A percentile compares a stretch with the other conserved stretches of the same genome.
phyloP scores from a whole-genome alignment of 2,113 vertebrate genomes.

The Pipra filicauda region DNA sequence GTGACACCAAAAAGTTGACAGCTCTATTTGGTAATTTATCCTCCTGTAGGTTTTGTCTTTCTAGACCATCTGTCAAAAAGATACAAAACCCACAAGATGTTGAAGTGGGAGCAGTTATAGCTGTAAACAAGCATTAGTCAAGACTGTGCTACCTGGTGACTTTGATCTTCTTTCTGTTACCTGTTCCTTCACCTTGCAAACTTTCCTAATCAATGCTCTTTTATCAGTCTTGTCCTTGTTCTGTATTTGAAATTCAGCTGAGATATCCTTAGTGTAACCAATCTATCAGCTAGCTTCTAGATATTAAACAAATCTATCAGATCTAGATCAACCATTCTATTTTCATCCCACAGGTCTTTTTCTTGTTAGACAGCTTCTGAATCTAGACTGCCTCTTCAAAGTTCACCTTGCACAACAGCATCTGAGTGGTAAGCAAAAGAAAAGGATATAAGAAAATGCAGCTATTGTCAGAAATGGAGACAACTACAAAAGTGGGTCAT shows the following conservation, averaged over 20 bases:
- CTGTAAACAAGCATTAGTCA: background rate
- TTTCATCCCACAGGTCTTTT: constrained; percentile 31
- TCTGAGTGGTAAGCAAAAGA: background rate
- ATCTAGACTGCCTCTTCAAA: background rate
- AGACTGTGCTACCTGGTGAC: background rate
- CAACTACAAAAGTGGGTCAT: background rate
- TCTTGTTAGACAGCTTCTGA: constrained; percentile 10
- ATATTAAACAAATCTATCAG: background rate
- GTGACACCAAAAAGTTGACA: background rate
- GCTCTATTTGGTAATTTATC: background rate
- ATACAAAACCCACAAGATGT: background rate
- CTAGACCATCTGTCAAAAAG: background rate
- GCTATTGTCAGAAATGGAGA: background rate
- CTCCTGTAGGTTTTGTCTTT: constrained; percentile 8
- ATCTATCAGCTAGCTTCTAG: background rate
- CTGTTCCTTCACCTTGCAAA: background rate
- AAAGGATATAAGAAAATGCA: background rate
- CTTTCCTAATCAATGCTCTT: background rate
- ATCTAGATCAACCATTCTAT: constrained; percentile 8
- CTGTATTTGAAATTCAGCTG: constrained; percentile 23
- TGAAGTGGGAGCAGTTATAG: background rate
- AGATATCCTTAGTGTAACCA: background rate
- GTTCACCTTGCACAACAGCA: constrained; percentile 22
- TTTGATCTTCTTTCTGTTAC: background rate
- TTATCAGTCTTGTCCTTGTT: background rate